phyloP scores from a whole-genome alignment of 1,140 invertebrate species.

The Lepidotrigona ventralis region DNA sequence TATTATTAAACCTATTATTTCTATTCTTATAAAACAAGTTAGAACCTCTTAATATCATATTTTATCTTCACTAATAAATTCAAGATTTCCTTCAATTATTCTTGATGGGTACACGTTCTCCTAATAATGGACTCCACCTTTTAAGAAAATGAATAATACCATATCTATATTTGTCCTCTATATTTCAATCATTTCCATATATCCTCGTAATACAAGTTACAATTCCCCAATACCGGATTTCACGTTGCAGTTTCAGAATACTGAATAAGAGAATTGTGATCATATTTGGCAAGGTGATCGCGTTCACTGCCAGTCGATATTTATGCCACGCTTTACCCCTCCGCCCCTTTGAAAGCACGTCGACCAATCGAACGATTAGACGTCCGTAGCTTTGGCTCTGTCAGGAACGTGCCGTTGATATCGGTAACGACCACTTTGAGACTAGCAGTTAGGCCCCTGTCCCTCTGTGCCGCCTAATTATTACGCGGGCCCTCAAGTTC shows the following conservation, averaged over 20 bases:
- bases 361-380: conserved; percentile 30
- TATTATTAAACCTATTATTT: too few species aligned
- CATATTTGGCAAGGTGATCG: background rate
- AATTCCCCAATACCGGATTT: background rate
- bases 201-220: background rate
- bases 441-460: conserved; percentile 28
- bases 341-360: background rate
- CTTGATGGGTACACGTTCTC: too few species aligned
- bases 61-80: too few species aligned
- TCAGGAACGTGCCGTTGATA: conserved; percentile 19
- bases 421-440: conserved; percentile 48
- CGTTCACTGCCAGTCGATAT: background rate
- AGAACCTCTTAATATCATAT: too few species aligned
- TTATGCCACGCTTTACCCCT: background rate
- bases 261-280: background rate
- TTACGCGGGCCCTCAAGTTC: conserved; percentile 38
- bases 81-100: too few species aligned
- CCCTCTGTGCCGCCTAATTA: conserved; percentile 37
- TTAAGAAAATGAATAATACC: too few species aligned
- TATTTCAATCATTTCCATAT: background rate
- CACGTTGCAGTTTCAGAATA: background rate
- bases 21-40: too few species aligned
- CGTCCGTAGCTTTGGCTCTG: conserved; percentile 9
- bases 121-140: too few species aligned
- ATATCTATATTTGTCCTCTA: too few species aligned